Percentiles rank a stretch among this genome's conserved stretches.
Conservation (phyloP, 2,797 vertebrate genomes). For the Amblyopsis hoosieri region DNA sequence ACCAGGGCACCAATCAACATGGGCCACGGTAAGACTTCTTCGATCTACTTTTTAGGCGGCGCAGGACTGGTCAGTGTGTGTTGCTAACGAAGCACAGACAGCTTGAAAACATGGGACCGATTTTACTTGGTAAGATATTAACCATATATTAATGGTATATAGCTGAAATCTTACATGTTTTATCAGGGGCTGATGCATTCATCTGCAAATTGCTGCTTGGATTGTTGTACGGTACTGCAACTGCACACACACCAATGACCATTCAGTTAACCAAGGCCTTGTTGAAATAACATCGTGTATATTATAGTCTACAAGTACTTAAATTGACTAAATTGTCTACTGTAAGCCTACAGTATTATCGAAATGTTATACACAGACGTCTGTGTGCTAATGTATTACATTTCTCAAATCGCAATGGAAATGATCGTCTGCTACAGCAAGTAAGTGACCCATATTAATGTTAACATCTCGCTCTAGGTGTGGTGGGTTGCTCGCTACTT, state of each 20-base stretch:
- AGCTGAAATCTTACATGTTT: not conserved
- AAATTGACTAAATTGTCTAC: accelerated
- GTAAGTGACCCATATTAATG: too few species aligned
- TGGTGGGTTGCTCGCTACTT: constrained; percentile 83
- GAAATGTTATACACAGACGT: not conserved
- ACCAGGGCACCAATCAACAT: constrained; percentile 69
- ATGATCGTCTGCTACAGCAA: too few species aligned
- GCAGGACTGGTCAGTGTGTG: constrained; percentile 18
- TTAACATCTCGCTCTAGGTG: constrained; percentile 67
- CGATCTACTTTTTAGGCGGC: constrained; percentile 43
- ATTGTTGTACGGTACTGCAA: not conserved
- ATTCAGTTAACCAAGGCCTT: too few species aligned
- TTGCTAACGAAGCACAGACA: constrained; percentile 14
- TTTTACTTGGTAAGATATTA: constrained; percentile 65
- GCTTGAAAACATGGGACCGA: constrained; percentile 47
- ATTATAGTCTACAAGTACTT: too few species aligned
- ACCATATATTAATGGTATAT: too few species aligned
- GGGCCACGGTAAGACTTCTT: constrained; percentile 77
- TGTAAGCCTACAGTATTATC: too few species aligned
- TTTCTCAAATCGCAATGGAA: not conserved
- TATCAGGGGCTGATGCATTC: accelerated
- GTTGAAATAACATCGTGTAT: too few species aligned
- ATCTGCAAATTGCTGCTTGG: not conserved
- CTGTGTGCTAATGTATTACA: not conserved
- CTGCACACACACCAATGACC: too few species aligned